Base-by-base conservation (phyloP, 2,888 invertebrate genomes). In the Lagria hirta region DNA sequence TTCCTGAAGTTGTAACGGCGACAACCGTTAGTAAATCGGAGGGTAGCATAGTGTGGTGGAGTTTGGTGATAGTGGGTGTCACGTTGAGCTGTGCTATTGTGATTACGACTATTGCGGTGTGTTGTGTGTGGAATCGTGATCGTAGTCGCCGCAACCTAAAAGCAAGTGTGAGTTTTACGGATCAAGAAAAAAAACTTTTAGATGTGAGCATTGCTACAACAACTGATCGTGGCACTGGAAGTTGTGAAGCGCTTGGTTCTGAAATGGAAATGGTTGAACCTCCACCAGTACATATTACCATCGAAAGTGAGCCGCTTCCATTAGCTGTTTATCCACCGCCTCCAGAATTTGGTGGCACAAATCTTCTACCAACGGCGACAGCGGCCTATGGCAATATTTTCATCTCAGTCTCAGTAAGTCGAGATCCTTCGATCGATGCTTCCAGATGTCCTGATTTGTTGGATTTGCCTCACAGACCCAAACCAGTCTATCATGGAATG, bases 161-260 rank as follows among this genome's bases (percentile, higher is more conserved):
- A 60, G 82, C 84, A 27, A 87, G 87, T 68, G 80, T 86, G 1
- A 89, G 88, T 65, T 88, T 88, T 64, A 88, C 86, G 29, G 91
- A 91, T 62, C 91, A 91, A 73, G 90, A 91, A 64, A 90, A 91
- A 70, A 88, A 89, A 63, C 74, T 91, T 42, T 74, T 91, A 49
- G 89, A 90, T 57, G 82, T 88, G 10, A 89, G 89, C 53, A 83
- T 84, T 20, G 83, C 84, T 7, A 84, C 84, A 3, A 83, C 82
- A 1, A 80, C 80, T 15, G 80, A 80, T 50, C 72, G 79, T 3
- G 78, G 71, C 35, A 80, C 73, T 17, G 85, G 84, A 10, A 71
- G 72, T 55, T 67, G 68, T 52, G 73, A 72, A 49, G 70, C 68
- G 60, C 78, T 82, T 20, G 84, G 81, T 42, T 73, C 76, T 4